Conservation (phyloP, 53 echinoderm and acorn worm species). For the Echinarachnius parma region DNA sequence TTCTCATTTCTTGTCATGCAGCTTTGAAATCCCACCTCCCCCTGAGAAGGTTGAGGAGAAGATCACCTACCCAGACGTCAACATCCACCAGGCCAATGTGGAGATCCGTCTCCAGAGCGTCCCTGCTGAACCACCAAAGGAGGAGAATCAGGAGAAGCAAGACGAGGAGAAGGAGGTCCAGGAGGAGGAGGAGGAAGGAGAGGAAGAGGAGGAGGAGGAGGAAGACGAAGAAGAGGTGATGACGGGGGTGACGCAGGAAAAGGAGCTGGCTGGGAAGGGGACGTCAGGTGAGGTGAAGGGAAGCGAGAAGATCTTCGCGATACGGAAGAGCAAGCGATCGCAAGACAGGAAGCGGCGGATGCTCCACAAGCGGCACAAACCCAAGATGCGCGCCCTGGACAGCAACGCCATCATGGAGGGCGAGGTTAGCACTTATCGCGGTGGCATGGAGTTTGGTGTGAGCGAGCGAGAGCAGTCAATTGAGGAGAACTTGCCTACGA, state of each 20-base stretch:
- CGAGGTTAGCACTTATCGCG: constrained; percentile 92
- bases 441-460: constrained; percentile 69
- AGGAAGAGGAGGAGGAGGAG: constrained; percentile 77
- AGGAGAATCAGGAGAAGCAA: constrained; percentile 77
- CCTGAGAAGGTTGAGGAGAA: constrained; percentile 67
- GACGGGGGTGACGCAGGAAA: constrained; percentile 51
- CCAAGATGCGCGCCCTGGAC: constrained; percentile 76
- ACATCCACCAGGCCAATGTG: constrained; percentile 61
- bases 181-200: constrained; percentile 75
- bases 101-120: constrained; percentile 58
- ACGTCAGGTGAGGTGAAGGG: constrained; percentile 54
- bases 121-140: constrained; percentile 63
- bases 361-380: constrained; percentile 78
- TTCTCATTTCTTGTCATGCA: constrained; percentile 28
- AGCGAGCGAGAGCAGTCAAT: constrained; percentile 83
- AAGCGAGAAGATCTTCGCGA: constrained; percentile 65
- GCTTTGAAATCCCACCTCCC: constrained; percentile 68
- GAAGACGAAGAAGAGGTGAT: constrained; percentile 64
- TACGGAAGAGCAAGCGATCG: constrained; percentile 71
- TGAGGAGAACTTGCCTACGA: constrained; percentile 65
- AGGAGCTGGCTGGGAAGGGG: constrained; percentile 50
- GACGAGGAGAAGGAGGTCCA: constrained; percentile 82
- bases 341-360: constrained; percentile 71
- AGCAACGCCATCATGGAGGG: constrained; percentile 97
- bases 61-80: constrained; percentile 60